Base-by-base conservation (phyloP, 2,113 vertebrate genomes). In the Toxotes jaculatrix region DNA sequence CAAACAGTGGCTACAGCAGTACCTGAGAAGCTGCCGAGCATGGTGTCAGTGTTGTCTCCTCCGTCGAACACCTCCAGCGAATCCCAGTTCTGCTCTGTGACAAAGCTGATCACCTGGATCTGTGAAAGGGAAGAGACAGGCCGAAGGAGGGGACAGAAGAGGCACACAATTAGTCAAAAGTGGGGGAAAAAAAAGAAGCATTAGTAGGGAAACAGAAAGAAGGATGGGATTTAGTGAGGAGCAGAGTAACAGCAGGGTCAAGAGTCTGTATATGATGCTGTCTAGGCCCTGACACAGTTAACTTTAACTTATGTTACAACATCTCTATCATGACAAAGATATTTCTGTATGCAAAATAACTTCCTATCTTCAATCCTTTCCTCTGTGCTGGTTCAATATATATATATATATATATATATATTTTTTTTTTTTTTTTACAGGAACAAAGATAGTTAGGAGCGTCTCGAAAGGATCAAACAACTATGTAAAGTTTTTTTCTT, bases 31-130 rank as follows among this genome's bases (percentile, higher is more conserved):
- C 98, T 99, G 3, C 98, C 98, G 85, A 99, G 95, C 97, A 99
- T 97, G 85, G 98, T 96, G 79, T 97, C 98, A 0, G 96, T 98
- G 94, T 98, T 99, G 87, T 99, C 98, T 1, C 96, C 97, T 23
- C 98, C 98, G 0, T 99, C 98, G 63, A 99, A 99, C 76, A 99
- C 97, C 83, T 99, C 98, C 78, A 99, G 93, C 1, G 98, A 99
- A 92, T 99, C 98, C 98, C 98, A 99, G 94, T 99, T 99, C 95
- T 99, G 98, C 92, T 99, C 98, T 0, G 98, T 99, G 84, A 98
- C 97, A 93, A 99, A 99, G 91, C 97, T 98, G 93, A 99, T 96
- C 87, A 99, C 98, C 93, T 99, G 98, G 83, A 99, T 98, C 98
- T 99, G 95, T 57, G 64, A 62, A 32, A 63, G 63, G 32, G 7